These are phyloP conservation scores for Parambassis ranga DNA, from an alignment of 2,797 vertebrate species.

Conservation along the genomic window DNA sequence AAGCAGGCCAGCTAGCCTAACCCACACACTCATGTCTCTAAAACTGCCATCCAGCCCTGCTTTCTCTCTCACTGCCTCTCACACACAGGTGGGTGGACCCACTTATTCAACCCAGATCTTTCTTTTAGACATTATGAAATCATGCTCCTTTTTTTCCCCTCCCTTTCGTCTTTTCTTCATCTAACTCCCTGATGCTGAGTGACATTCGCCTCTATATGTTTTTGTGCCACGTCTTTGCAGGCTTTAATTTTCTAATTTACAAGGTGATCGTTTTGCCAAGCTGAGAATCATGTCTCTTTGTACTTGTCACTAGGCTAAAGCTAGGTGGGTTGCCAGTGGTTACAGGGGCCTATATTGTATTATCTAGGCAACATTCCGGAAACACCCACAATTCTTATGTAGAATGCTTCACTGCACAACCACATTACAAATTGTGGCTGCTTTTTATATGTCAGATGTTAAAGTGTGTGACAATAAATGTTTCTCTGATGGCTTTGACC, in stretches of 20 bases:
- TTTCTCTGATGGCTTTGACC: slow-evolving; percentile 30
- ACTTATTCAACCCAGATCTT: slow-evolving; percentile 84
- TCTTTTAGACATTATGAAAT: slow-evolving; percentile 83
- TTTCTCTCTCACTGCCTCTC: slow-evolving; percentile 75
- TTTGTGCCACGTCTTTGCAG: neutral
- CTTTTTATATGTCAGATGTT: slow-evolving; percentile 44
- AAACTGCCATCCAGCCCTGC: slow-evolving; percentile 75
- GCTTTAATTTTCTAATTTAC: slow-evolving; percentile 36
- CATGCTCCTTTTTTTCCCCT: slow-evolving; percentile 40
- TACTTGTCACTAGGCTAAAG: slow-evolving; percentile 45
- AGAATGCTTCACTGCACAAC: slow-evolving; percentile 44
- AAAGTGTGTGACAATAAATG: slow-evolving; percentile 21
- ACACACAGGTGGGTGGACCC: slow-evolving; percentile 86
- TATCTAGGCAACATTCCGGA: slow-evolving; percentile 72
- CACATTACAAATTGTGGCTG: slow-evolving; percentile 29
- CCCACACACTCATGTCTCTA: slow-evolving; percentile 86
- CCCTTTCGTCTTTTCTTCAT: slow-evolving; percentile 58
- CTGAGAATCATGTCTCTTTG: slow-evolving; percentile 34
- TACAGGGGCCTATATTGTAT: slow-evolving; percentile 70
- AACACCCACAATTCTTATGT: slow-evolving; percentile 71
- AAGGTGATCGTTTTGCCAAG: slow-evolving; percentile 38
- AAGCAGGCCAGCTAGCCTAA: slow-evolving; percentile 78
- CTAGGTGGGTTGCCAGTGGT: slow-evolving; percentile 72
- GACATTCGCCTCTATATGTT: slow-evolving; percentile 34
- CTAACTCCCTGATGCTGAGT: slow-evolving; percentile 50